Conservation (phyloP, 2,113 vertebrate genomes). For the Takifugu bimaculatus region DNA sequence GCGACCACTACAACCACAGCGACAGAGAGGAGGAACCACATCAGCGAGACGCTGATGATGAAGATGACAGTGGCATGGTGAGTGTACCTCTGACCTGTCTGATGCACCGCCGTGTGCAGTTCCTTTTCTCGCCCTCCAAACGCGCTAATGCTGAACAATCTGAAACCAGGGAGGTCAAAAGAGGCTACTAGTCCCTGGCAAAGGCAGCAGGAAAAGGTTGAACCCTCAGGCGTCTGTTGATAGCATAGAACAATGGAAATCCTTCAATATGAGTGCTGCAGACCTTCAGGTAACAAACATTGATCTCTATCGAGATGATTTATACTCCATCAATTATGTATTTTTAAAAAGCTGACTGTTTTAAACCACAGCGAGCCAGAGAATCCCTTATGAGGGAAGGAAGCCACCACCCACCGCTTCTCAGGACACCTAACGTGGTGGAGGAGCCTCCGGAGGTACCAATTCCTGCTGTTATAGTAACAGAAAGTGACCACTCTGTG, state of each 20-base stretch:
- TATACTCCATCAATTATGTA: not conserved
- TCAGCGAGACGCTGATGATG: conserved; percentile 82
- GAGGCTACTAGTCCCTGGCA: conserved; percentile 78
- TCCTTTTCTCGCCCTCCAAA: not conserved
- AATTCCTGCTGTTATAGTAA: conserved; percentile 72
- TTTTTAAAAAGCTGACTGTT: conserved; percentile 2
- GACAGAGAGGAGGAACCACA: conserved; percentile 75
- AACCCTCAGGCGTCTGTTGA: conserved; percentile 83
- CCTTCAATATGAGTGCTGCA: conserved; percentile 75
- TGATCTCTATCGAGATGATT: not conserved
- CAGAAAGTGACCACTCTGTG: conserved; percentile 69
- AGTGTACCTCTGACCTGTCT: conserved; percentile 18
- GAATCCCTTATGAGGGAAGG: conserved; percentile 79
- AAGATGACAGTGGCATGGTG: conserved; percentile 80
- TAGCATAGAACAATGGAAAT: conserved; percentile 80
- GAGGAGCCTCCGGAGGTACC: conserved; percentile 70
- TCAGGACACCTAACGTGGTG: conserved; percentile 67
- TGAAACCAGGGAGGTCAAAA: conserved; percentile 69
- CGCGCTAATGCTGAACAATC: conserved; percentile 6
- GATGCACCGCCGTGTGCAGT: not conserved
- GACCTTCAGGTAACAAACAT: conserved; percentile 64
- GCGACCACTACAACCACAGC: conserved; percentile 76
- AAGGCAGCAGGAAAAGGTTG: conserved; percentile 83
- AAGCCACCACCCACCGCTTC: conserved; percentile 68
- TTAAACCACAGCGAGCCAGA: conserved; percentile 77